phyloP scores from a whole-genome alignment of 2,113 vertebrate species.

The Salvelinus sp. region DNA sequence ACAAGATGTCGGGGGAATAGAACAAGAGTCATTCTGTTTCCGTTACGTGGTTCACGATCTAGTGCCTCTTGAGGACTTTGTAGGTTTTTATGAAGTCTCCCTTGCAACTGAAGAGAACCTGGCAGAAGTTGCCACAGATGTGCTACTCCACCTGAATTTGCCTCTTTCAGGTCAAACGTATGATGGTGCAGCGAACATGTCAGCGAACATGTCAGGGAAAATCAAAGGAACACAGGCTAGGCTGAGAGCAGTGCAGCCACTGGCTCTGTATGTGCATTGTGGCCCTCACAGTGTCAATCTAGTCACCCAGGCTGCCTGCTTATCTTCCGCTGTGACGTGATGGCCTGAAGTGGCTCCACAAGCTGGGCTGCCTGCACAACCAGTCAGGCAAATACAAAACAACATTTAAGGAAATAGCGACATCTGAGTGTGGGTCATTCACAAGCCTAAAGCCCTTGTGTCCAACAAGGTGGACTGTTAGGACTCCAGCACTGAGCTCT shows the following conservation, averaged over 20 bases:
- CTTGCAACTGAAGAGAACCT: conserved; percentile 9
- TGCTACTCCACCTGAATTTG: conserved; percentile 10
- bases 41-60: conserved; percentile 18
- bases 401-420: background rate
- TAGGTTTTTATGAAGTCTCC: conserved; percentile 26
- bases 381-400: conserved; percentile 12
- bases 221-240: conserved; percentile 13
- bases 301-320: conserved; percentile 1
- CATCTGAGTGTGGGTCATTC: background rate
- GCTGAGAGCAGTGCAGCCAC: background rate
- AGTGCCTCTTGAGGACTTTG: conserved; percentile 17
- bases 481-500: background rate
- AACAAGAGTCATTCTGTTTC: conserved; percentile 21
- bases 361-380: background rate
- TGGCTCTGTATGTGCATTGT: conserved; percentile 16
- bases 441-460: conserved; percentile 5
- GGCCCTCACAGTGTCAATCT: conserved; percentile 11
- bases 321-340: background rate
- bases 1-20: conserved; percentile 5
- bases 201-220: background rate
- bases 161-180: conserved; percentile 20
- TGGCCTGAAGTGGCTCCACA: background rate
- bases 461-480: conserved; percentile 9
- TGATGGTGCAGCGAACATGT: background rate
- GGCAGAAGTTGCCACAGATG: conserved; percentile 19